Conservation (phyloP, 1,140 invertebrate genomes). For the Odontomachus brunneus region DNA sequence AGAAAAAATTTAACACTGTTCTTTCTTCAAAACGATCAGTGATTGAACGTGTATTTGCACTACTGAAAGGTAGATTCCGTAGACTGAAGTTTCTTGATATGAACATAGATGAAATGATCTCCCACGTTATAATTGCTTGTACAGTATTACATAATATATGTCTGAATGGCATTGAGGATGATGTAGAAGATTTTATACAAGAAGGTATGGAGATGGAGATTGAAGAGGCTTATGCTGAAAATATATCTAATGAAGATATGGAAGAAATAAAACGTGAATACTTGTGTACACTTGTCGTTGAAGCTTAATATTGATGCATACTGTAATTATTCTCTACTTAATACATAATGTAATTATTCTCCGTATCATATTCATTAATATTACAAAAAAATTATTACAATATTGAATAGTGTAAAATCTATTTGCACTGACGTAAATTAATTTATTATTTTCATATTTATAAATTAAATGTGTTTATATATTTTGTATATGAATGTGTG, state of each 20-base stretch:
- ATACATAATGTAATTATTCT: too few species aligned
- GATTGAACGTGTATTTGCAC: constrained; percentile 20
- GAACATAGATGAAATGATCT: constrained; percentile 15
- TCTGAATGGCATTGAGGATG: neutral
- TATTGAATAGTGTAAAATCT: too few species aligned
- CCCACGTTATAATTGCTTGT: neutral
- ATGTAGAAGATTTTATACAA: constrained; percentile 5
- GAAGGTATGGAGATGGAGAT: constrained; percentile 17
- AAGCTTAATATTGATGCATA: too few species aligned
- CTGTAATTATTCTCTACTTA: too few species aligned
- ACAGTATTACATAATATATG: too few species aligned
- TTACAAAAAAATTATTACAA: too few species aligned
- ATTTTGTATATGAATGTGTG: too few species aligned
- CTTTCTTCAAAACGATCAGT: constrained; percentile 16
- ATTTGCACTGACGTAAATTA: neutral
- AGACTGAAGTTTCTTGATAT: constrained; percentile 9
- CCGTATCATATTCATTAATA: too few species aligned
- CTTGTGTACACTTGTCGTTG: constrained; percentile 8
- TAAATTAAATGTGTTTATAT: neutral
- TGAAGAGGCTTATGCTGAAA: neutral
- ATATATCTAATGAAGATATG: constrained; percentile 20
- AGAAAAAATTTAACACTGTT: neutral
- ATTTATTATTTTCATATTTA: neutral
- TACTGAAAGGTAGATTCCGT: constrained; percentile 10
- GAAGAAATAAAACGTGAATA: constrained; percentile 13